Evolutionary conservation across 2,797 vertebrate species (phyloP).

Genomic region (Phoeniculus purpureus): DNA sequence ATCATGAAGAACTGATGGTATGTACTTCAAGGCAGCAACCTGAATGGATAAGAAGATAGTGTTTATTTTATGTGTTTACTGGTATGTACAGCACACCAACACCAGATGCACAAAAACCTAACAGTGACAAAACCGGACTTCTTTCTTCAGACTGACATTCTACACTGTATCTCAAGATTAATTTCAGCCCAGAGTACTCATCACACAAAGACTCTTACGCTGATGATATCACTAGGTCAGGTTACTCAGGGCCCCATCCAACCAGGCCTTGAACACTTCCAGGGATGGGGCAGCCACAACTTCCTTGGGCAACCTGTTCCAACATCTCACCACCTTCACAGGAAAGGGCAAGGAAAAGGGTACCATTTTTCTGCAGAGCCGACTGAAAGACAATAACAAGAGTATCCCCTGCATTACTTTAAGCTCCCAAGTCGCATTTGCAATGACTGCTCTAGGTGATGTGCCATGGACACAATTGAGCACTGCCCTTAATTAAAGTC

Average conservation of each 20-base stretch:
- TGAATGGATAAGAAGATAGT: conserved; percentile 51
- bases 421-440: conserved; percentile 6
- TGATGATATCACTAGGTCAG: neutral
- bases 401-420: neutral
- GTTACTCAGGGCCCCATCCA: no score
- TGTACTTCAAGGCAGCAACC: conserved; percentile 97
- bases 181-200: neutral
- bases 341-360: neutral
- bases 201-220: neutral
- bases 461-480: neutral
- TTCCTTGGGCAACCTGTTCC: no score
- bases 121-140: neutral
- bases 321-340: no score
- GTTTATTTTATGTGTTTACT: neutral
- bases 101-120: neutral
- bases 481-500: conserved; percentile 38
- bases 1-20: conserved; percentile 94
- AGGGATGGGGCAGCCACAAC: no score
- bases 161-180: neutral
- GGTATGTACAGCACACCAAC: neutral
- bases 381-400: neutral
- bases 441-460: conserved; percentile 34
- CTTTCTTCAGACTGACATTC: neutral
- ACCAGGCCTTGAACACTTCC: no score
- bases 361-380: neutral